Conservation (phyloP, 2,113 vertebrate species). For the Phylloscopus trochiloides region DNA sequence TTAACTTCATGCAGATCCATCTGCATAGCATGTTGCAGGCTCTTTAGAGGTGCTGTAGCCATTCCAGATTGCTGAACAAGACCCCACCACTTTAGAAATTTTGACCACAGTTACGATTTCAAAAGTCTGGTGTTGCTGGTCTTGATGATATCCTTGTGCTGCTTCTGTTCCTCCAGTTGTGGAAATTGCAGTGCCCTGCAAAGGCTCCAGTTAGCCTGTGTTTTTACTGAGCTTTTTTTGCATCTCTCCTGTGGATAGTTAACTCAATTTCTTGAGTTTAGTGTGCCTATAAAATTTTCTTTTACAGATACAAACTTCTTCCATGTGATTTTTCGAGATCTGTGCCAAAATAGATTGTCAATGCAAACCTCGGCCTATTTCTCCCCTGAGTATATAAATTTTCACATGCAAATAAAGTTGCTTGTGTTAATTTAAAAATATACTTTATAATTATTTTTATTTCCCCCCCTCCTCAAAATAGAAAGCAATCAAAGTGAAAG, state of each 20-base stretch:
- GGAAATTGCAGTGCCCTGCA: background rate
- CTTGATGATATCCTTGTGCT: rapidly evolving
- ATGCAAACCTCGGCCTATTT: constrained; percentile 12
- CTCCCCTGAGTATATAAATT: background rate
- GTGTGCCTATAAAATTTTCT: background rate
- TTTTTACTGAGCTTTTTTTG: background rate
- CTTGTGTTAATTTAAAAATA: constrained; percentile 35
- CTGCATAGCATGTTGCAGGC: constrained; percentile 57
- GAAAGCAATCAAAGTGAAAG: constrained; percentile 22
- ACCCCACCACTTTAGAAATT: background rate
- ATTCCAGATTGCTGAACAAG: constrained; percentile 35
- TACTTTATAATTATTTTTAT: constrained; percentile 52
- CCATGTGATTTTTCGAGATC: background rate
- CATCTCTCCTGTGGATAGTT: background rate
- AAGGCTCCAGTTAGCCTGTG: background rate
- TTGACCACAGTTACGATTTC: constrained; percentile 22
- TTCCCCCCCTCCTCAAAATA: background rate
- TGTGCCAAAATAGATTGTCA: constrained; percentile 28
- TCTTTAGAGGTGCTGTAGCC: constrained; percentile 47
- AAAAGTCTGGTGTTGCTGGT: background rate
- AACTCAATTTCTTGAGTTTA: background rate
- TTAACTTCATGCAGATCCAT: constrained; percentile 66
- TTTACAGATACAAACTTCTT: constrained; percentile 12
- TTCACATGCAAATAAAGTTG: constrained; percentile 39
- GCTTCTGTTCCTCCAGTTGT: background rate